A percentile compares a stretch with the other conserved stretches of the same genome.
phyloP scores from a whole-genome alignment of 2,888 invertebrate genomes.

The Odontothrips loti region DNA sequence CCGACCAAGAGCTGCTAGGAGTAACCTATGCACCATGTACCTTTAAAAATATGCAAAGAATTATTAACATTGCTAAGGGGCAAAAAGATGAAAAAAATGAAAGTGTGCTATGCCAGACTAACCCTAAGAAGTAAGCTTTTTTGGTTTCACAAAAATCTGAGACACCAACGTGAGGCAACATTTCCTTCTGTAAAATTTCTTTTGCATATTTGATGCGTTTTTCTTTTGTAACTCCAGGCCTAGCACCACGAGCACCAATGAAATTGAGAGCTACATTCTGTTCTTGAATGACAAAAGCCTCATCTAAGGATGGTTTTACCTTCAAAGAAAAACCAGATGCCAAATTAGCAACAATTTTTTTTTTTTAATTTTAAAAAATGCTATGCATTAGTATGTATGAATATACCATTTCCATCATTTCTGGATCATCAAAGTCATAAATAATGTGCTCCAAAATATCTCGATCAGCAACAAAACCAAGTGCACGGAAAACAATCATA shows the following conservation, averaged over 20 bases:
- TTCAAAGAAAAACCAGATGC: conserved; percentile 36
- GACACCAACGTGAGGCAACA: conserved; percentile 98
- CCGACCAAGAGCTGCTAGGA: conserved; percentile 91
- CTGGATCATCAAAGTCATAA: conserved; percentile 99
- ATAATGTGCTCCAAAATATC: conserved; percentile 99
- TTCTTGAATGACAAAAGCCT: conserved; percentile 99
- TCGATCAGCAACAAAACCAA: conserved; percentile 98
- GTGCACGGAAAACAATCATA: conserved; percentile 98
- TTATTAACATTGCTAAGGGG: neutral
- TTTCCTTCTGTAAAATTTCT: conserved; percentile 99
- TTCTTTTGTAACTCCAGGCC: conserved; percentile 97
- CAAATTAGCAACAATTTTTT: neutral
- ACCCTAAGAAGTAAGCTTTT: conserved; percentile 95
- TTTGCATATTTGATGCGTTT: conserved; percentile 98
- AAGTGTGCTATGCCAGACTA: conserved; percentile 39
- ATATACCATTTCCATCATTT: conserved; percentile 99
- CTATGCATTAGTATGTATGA: neutral
- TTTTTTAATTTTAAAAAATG: conserved; percentile 1
- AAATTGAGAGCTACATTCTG: conserved; percentile 98
- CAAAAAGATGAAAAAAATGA: conserved; percentile 25
- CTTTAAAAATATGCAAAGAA: conserved; percentile 34
- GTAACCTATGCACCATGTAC: conserved; percentile 97
- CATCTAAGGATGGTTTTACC: conserved; percentile 95
- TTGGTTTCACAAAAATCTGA: conserved; percentile 99
- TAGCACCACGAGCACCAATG: conserved; percentile 94